Conservation (phyloP, 1,140 invertebrate species). For the Drosophila kanapiae region DNA sequence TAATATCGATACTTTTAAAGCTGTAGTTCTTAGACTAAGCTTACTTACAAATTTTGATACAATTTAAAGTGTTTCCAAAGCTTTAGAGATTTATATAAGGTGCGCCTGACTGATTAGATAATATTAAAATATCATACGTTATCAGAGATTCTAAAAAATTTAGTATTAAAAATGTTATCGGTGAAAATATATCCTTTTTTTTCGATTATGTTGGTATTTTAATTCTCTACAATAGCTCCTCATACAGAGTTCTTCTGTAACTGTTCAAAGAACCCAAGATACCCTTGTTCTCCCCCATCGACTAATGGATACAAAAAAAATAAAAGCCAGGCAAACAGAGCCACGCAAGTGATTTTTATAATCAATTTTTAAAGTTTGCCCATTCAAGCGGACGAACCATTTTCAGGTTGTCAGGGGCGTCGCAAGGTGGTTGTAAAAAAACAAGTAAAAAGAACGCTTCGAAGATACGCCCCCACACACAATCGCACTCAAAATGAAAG, state of each 20-base stretch:
- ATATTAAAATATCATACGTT: too few species aligned
- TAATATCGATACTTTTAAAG: not conserved
- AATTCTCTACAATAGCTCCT: too few species aligned
- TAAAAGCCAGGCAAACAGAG: constrained; percentile 20
- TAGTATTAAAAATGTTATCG: too few species aligned
- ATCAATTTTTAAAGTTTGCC: constrained; percentile 57
- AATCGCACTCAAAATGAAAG: not conserved
- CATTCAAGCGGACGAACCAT: constrained; percentile 22
- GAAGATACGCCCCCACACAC: constrained; percentile 8
- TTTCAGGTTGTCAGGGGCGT: constrained; percentile 14
- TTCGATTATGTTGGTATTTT: too few species aligned
- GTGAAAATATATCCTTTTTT: too few species aligned
- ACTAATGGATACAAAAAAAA: not conserved
- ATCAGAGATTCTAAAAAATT: too few species aligned
- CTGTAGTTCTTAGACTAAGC: not conserved
- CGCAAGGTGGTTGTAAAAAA: constrained; percentile 9
- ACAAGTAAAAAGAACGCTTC: constrained; percentile 2
- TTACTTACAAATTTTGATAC: not conserved
- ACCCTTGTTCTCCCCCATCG: not conserved
- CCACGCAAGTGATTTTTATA: constrained; percentile 51
- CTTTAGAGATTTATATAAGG: not conserved
- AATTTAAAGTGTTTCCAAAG: not conserved
- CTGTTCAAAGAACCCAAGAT: not conserved
- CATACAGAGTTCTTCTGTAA: not conserved
- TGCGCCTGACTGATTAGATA: too few species aligned